Conservation (phyloP, 2,888 invertebrate genomes). For the Brenthis hecate region DNA sequence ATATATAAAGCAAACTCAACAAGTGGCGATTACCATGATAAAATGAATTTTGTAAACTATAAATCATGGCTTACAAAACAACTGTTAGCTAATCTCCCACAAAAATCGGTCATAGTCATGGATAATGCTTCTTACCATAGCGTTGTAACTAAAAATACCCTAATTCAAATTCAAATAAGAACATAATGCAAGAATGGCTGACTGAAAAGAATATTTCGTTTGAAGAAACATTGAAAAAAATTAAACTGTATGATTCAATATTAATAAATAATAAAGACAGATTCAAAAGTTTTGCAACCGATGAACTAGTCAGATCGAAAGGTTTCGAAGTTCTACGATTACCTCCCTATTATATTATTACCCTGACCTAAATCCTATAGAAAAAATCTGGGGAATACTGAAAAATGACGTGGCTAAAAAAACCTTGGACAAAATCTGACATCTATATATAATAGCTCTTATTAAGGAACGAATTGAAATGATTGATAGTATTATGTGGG, state of each 20-base stretch:
- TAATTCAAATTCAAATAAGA: slow-evolving; percentile 19
- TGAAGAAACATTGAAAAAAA: neutral
- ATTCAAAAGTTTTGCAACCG: no score
- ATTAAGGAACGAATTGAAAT: neutral
- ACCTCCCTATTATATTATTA: no score
- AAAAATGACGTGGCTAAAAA: no score
- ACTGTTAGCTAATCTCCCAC: slow-evolving; percentile 42
- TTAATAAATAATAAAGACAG: no score
- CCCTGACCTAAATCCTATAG: no score
- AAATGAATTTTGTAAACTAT: slow-evolving; percentile 42
- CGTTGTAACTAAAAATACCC: slow-evolving; percentile 13
- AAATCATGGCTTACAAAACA: slow-evolving; percentile 41
- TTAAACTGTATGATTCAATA: neutral
- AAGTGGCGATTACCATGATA: slow-evolving; percentile 30
- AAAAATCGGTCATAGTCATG: slow-evolving; percentile 33
- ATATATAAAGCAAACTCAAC: neutral
- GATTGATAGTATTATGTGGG: slow-evolving; percentile 4
- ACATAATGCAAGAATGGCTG: neutral
- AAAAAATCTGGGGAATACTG: no score
- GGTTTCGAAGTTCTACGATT: no score
- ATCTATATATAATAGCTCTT: neutral
- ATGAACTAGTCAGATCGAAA: no score
- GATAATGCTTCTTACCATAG: slow-evolving; percentile 43
- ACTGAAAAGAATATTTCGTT: neutral
- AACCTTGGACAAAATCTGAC: no score